Conservation (phyloP, 2,888 invertebrate species). For the Encarsia formosa region DNA sequence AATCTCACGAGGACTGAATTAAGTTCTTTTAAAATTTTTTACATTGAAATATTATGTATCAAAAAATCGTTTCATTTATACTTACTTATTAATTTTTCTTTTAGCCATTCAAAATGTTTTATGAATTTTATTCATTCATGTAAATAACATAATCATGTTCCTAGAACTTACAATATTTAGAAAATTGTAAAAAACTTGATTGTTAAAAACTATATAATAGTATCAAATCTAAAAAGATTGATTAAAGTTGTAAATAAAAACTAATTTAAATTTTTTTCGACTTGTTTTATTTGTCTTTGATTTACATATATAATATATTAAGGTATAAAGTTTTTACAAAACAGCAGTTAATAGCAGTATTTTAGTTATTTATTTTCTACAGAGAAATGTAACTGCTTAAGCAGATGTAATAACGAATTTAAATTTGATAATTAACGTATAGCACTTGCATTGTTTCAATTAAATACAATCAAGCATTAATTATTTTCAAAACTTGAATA, state of each 20-base stretch:
- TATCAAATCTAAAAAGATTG: neutral
- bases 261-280: too few species aligned
- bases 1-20: too few species aligned
- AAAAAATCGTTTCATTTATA: too few species aligned
- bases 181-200: neutral
- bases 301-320: slow-evolving; percentile 27
- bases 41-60: too few species aligned
- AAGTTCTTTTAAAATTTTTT: too few species aligned
- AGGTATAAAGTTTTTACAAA: slow-evolving; percentile 27
- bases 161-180: too few species aligned
- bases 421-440: slow-evolving; percentile 14
- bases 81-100: too few species aligned
- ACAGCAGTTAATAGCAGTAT: slow-evolving; percentile 24
- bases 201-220: neutral
- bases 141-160: too few species aligned
- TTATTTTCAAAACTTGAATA: slow-evolving; percentile 13
- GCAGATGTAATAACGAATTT: slow-evolving; percentile 17
- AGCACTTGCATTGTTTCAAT: slow-evolving; percentile 17
- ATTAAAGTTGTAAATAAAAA: too few species aligned
- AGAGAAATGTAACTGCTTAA: slow-evolving; percentile 17
- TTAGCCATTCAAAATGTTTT: too few species aligned
- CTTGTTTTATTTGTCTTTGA: slow-evolving; percentile 27
- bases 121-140: too few species aligned
- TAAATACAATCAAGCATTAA: slow-evolving; percentile 16
- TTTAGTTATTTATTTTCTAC: slow-evolving; percentile 20